These are phyloP conservation scores for Hippocampus mohnikei DNA, from an alignment of 2,113 vertebrate species.

Conservation along the genomic window DNA sequence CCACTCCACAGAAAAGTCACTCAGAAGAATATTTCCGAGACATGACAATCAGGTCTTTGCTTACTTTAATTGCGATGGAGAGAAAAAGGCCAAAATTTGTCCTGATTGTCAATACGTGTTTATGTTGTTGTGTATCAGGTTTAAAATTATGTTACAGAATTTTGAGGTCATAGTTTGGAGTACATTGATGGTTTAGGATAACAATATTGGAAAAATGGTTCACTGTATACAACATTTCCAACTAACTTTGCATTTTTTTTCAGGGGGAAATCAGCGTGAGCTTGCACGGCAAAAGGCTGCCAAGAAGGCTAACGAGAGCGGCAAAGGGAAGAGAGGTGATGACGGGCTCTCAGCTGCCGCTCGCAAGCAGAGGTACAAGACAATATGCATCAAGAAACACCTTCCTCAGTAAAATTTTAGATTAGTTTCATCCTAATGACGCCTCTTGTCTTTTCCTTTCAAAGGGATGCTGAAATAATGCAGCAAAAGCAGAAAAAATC, in stretches of 20 bases:
- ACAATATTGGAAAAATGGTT: too few relatives aligned
- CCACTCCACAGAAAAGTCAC: too few relatives aligned
- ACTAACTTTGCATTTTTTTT: neutral
- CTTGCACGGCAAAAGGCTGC: constrained; percentile 85
- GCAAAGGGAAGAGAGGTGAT: constrained; percentile 79
- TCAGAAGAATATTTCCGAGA: too few relatives aligned
- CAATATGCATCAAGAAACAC: neutral
- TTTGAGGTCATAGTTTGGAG: too few relatives aligned
- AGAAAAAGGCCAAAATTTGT: too few relatives aligned
- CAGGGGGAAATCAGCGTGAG: constrained; percentile 89
- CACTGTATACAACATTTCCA: too few relatives aligned
- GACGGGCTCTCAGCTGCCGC: constrained; percentile 87
- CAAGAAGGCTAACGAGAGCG: constrained; percentile 77
- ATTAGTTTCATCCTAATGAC: neutral
- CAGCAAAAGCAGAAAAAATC: constrained; percentile 92
- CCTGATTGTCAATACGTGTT: too few relatives aligned
- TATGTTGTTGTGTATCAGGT: too few relatives aligned
- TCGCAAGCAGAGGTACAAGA: constrained; percentile 80
- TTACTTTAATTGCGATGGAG: too few relatives aligned
- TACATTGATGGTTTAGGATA: too few relatives aligned
- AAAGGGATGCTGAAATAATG: constrained; percentile 93
- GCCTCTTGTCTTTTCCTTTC: constrained; percentile 7
- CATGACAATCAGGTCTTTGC: too few relatives aligned
- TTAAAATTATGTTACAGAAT: too few relatives aligned
- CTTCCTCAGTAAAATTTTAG: neutral